These are phyloP conservation scores for Podargus strigoides DNA, from an alignment of 2,797 vertebrate genomes.

Conservation along the genomic window DNA sequence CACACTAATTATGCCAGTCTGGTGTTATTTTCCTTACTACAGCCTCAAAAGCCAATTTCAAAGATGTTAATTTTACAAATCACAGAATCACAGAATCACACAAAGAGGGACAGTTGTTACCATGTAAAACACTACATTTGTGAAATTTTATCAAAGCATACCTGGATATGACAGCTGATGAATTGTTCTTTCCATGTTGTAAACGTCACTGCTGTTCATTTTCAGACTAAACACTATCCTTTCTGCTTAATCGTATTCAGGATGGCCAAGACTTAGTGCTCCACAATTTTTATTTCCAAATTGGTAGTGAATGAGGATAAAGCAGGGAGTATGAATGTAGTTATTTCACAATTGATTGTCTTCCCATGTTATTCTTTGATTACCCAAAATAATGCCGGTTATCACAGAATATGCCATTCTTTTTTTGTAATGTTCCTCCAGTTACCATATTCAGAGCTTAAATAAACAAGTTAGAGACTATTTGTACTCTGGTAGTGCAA, in stretches of 20 bases:
- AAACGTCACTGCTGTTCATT: neutral
- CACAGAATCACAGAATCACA: too few species aligned
- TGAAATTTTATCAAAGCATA: neutral
- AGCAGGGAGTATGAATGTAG: neutral
- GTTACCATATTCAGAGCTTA: neutral
- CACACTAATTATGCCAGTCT: neutral
- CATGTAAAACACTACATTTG: neutral
- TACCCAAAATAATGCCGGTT: neutral
- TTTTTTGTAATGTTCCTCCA: neutral
- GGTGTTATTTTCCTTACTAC: neutral
- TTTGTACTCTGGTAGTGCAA: rapidly evolving
- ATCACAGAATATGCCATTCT: neutral
- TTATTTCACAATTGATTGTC: neutral
- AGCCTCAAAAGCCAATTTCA: neutral
- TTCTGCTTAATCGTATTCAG: neutral
- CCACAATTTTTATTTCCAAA: neutral
- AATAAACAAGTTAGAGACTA: neutral
- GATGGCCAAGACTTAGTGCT: neutral
- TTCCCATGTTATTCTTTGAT: neutral
- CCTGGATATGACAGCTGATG: neutral
- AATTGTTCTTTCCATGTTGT: neutral
- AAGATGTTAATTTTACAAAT: neutral
- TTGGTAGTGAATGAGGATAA: neutral
- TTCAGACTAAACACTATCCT: neutral
- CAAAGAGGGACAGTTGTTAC: rapidly evolving